These are phyloP conservation scores for Lacanobia wlatinum DNA, from an alignment of 2,888 invertebrate species.

Conservation along the genomic window DNA sequence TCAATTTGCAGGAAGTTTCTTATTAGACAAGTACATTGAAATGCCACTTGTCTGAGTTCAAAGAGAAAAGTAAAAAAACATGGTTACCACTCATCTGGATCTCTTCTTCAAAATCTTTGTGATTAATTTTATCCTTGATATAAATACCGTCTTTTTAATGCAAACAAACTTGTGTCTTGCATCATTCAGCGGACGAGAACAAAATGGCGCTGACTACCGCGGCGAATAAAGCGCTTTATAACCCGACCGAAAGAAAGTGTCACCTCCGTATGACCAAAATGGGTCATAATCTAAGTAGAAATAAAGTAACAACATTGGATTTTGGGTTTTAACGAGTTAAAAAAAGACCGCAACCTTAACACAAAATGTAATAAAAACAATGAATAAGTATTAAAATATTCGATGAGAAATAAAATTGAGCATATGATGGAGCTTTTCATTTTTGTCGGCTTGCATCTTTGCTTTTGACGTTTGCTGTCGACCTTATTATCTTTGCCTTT, in stretches of 20 bases:
- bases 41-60: constrained; percentile 18
- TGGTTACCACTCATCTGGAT: constrained; percentile 64
- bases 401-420: background rate
- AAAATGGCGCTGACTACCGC: constrained; percentile 88
- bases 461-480: constrained; percentile 71
- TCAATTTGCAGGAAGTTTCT: constrained; percentile 54
- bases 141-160: constrained; percentile 44
- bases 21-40: constrained; percentile 24
- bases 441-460: constrained; percentile 62
- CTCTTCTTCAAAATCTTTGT: constrained; percentile 51
- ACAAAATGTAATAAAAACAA: background rate
- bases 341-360: background rate
- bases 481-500: constrained; percentile 60
- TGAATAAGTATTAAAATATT: background rate
- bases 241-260: constrained; percentile 73
- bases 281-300: background rate
- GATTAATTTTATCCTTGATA: constrained; percentile 24
- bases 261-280: constrained; percentile 6
- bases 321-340: background rate
- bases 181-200: constrained; percentile 86
- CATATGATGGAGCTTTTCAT: constrained; percentile 33
- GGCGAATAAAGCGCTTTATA: constrained; percentile 87
- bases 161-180: constrained; percentile 79
- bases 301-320: no score
- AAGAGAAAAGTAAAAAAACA: constrained; percentile 40